Base-by-base conservation (phyloP, 2,888 invertebrate genomes). In the Scaptomyza reducta region DNA sequence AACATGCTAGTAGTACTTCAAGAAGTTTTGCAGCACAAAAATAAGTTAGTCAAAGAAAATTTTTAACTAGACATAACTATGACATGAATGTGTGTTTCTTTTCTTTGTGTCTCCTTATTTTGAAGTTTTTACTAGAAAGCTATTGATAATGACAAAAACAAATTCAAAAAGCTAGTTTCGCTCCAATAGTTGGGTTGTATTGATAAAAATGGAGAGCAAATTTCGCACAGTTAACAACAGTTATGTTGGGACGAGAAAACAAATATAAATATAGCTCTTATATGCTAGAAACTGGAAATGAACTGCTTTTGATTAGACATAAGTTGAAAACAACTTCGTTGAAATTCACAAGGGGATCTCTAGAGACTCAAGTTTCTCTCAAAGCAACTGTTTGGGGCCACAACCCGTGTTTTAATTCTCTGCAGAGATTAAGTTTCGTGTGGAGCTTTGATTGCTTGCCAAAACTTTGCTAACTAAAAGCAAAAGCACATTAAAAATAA, bases 11-110 rank as follows among this genome's bases (percentile, higher is more conserved):
- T 22, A 22, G n/a, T 40, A 64, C 27, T 46, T 64, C 25, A 46
- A 41, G 18, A 40, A 46, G 33, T 46, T 46, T 65, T 13, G 38
- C 13, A 22, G 35, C 13, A 40, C 40, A 25, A 50, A 29, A 27
- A 50, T 41, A 58, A 58, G 54, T 53, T 58, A 31, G 53, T n/a
- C 38, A 57, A 57, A 25, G 10, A 64, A 51, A 31, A 29, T 65
- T 53, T 33, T 46, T 33, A 64, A 64, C 63, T 64, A 66, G 45
- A 65, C 45, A 41, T 40, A 35, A 64, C 66, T 66, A 38, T 41
- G 54, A 65, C 64, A 50, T 40, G 27, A 33, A 46, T 53, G 31
- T 22, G 22, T 22, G 22, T 22, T 22, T 31, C 7, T 46, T 60
- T n/a, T 63, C 47, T 41, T 22, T 22, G 13, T 27, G 9, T 25